phyloP scores from a whole-genome alignment of 2,113 vertebrate species.

The Erinaceus europaeus region DNA sequence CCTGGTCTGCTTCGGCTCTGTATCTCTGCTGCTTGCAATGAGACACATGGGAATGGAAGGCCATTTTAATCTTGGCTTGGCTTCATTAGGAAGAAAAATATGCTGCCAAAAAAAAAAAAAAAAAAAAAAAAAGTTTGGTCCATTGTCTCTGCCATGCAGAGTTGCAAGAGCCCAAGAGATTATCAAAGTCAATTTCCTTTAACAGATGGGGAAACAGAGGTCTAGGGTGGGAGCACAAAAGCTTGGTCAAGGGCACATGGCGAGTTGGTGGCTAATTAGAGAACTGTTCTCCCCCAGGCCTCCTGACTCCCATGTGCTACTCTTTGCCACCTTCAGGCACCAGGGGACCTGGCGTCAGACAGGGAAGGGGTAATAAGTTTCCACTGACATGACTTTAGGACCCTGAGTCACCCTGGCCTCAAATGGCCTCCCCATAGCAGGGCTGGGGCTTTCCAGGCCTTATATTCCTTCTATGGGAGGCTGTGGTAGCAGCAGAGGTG shows the following conservation, averaged over 20 bases:
- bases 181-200: slow-evolving; percentile 6
- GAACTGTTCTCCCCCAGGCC: not conserved
- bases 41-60: slow-evolving; percentile 48
- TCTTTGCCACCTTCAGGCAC: slow-evolving; percentile 19
- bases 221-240: not conserved
- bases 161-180: not conserved
- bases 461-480: slow-evolving; percentile 7
- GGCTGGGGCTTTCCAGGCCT: slow-evolving; percentile 25
- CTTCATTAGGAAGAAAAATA: slow-evolving; percentile 58
- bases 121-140: not conserved
- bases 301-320: not conserved
- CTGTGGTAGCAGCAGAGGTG: not conserved
- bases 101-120: slow-evolving; percentile 10
- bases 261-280: not conserved
- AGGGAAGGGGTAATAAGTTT: not conserved
- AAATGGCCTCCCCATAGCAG: slow-evolving; percentile 14
- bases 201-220: slow-evolving; percentile 54
- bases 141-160: slow-evolving; percentile 34
- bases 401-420: slow-evolving; percentile 40
- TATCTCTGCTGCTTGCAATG: slow-evolving; percentile 1
- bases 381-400: slow-evolving; percentile 39
- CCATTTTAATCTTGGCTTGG: slow-evolving; percentile 64
- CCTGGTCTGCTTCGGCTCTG: slow-evolving; percentile 57
- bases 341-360: not conserved
- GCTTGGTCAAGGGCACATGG: not conserved